Percentiles rank a stretch among this genome's conserved stretches.
Conservation (phyloP, 1,140 invertebrate genomes). For the Drosophila erecta region DNA sequence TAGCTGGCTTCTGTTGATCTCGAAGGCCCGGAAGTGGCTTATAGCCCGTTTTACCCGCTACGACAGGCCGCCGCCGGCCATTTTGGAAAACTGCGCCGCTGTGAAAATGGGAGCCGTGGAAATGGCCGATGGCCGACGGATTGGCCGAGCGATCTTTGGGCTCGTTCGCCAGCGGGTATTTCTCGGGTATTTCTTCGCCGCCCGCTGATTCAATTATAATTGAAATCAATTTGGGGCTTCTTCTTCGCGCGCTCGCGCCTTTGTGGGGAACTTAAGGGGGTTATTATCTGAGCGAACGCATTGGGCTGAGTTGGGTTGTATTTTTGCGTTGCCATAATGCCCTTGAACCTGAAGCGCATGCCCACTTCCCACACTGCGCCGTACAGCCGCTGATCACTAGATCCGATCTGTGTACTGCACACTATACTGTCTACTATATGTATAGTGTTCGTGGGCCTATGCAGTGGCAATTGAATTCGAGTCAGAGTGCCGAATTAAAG, state of each 20-base stretch:
- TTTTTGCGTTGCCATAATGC: conserved; percentile 65
- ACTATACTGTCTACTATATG: conserved; percentile 14
- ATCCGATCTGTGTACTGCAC: conserved; percentile 10
- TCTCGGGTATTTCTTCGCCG: conserved; percentile 48
- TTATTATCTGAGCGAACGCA: conserved; percentile 56
- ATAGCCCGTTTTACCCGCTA: conserved; percentile 37
- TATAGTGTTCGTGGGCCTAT: conserved; percentile 13
- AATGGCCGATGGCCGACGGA: conserved; percentile 22
- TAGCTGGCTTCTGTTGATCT: conserved; percentile 21
- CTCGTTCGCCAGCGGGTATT: conserved; percentile 44
- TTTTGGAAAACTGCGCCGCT: conserved; percentile 63
- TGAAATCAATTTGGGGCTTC: conserved; percentile 78
- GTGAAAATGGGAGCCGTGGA: conserved; percentile 9
- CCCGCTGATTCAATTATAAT: conserved; percentile 84
- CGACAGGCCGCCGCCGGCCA: conserved; percentile 52
- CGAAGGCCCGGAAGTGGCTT: conserved; percentile 21
- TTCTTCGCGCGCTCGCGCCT: conserved; percentile 42
- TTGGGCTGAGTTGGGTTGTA: conserved; percentile 28
- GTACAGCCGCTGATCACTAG: conserved; percentile 14
- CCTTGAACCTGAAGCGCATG: conserved; percentile 78
- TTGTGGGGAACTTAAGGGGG: conserved; percentile 13
- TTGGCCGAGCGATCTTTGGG: conserved; percentile 5
- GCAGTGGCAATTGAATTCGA: conserved; percentile 52
- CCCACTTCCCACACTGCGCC: conserved; percentile 21
- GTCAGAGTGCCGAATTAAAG: conserved; percentile 65